Percentiles rank a stretch among this genome's conserved stretches.
These are phyloP conservation scores for Ramphastos sulfuratus DNA, from an alignment of 2,113 vertebrate genomes.

Conservation along the genomic window DNA sequence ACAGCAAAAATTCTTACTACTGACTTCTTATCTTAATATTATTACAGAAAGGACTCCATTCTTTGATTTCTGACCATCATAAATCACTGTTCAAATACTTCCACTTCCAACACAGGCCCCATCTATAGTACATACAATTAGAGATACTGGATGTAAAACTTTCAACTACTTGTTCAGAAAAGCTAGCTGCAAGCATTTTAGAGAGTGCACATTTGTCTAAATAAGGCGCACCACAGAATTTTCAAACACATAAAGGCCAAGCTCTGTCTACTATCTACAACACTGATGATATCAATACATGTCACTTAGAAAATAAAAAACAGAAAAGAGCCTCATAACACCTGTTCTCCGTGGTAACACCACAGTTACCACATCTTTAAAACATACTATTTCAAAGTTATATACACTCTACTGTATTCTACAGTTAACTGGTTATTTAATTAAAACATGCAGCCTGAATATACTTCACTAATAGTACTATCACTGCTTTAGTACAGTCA, in stretches of 20 bases:
- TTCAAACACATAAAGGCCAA: not conserved
- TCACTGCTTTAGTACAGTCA: not conserved
- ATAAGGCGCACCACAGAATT: not conserved
- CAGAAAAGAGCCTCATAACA: not conserved
- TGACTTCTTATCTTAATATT: slow-evolving; percentile 94
- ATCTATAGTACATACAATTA: slow-evolving; percentile 95
- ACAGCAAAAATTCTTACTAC: slow-evolving; percentile 81
- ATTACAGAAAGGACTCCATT: slow-evolving; percentile 97
- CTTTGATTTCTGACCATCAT: slow-evolving; percentile 81
- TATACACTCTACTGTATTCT: no score
- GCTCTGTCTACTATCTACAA: no score
- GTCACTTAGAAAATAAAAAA: not conserved
- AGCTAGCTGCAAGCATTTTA: slow-evolving; percentile 83
- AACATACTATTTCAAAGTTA: not conserved
- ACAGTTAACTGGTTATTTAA: not conserved
- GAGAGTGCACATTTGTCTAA: not conserved
- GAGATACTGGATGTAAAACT: slow-evolving; percentile 86
- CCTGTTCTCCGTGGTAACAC: not conserved
- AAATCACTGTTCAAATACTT: slow-evolving; percentile 93
- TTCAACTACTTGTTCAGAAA: slow-evolving; percentile 89
- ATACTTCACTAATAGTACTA: not conserved
- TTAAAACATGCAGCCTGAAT: not conserved
- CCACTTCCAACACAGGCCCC: slow-evolving; percentile 89
- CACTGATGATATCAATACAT: not conserved
- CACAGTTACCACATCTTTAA: not conserved